Evolutionary conservation across 2,797 vertebrate genomes (phyloP), one percentile per base, ranked within the genome.

Genomic region (Acipenser oxyrinchus): DNA sequence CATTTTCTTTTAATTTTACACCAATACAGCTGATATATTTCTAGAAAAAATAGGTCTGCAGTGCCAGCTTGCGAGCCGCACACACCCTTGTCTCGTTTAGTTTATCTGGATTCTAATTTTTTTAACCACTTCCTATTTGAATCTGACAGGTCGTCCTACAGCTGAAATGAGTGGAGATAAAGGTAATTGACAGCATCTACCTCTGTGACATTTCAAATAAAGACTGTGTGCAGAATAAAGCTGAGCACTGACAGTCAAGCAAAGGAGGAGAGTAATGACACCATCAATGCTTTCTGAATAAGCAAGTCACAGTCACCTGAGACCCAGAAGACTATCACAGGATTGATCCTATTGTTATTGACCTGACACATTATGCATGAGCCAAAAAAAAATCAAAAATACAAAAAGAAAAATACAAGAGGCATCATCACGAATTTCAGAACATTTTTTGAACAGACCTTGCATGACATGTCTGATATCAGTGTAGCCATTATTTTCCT

Each of bases 111-210:
- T n/a, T 7, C 5, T 58, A 58, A 6, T 48, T 48, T 23, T 23
- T 11, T 63, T 68, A 50, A 51, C 37, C 51, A 49, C 37, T 3
- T 68, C 51, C 37, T 51, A 9, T 68, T n/a, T 66, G 55, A 65
- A 1, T 74, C 71, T 75, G 10, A 8, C 75, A 97, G 94, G 91
- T 94, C 70, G 82, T 94, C 66, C 75, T 90, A 70, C 95, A 95
- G 64, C 73, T 97, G 80, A 96, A 95, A 72, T 97, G 78, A 89
- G 68, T 59, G 70, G 64, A 70, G 64, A 60, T 79, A 71, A 58
- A 50, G 65, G 49, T 57, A 3, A 11, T 10, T 4, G 37, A 1
- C 8, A 3, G 6, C 6, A 0, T 51, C 50, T 60, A 48, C 63
- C 62, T 53, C 49, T 61, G 6, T 67, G 11, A 62, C 15, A 8